These are phyloP conservation scores for Julus scanicus DNA, from an alignment of 2,888 invertebrate species.

Conservation along the genomic window DNA sequence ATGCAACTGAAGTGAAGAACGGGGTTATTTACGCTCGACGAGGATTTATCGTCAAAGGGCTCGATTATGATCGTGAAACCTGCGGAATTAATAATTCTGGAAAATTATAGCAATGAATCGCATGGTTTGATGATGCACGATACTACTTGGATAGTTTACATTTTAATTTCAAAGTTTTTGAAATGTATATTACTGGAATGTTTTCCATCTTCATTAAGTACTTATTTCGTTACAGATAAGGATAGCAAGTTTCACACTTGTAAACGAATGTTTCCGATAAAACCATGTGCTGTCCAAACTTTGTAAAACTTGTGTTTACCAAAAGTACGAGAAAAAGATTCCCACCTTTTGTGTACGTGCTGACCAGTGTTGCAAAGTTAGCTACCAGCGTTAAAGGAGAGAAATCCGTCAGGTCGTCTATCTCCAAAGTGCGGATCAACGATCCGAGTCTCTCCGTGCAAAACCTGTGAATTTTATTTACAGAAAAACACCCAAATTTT, in stretches of 20 bases:
- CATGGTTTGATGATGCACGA: no score
- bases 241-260: no score
- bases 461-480: constrained; percentile 71
- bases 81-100: no score
- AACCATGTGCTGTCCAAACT: background rate
- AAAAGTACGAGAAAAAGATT: background rate
- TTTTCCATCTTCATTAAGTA: no score
- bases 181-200: no score
- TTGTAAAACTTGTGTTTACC: background rate
- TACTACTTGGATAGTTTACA: no score
- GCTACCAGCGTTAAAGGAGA: constrained; percentile 81
- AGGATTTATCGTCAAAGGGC: constrained; percentile 93
- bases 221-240: no score
- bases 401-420: constrained; percentile 90
- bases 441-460: constrained; percentile 92
- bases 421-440: constrained; percentile 87
- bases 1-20: constrained; percentile 92
- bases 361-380: constrained; percentile 94
- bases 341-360: constrained; percentile 85
- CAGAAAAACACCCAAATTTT: background rate
- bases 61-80: constrained; percentile 98
- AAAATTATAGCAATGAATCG: no score
- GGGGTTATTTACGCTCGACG: constrained; percentile 84
- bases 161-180: no score
- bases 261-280: no score